These are phyloP conservation scores for Mylabris phalerata DNA, from an alignment of 1,140 invertebrate genomes.

Conservation along the genomic window DNA sequence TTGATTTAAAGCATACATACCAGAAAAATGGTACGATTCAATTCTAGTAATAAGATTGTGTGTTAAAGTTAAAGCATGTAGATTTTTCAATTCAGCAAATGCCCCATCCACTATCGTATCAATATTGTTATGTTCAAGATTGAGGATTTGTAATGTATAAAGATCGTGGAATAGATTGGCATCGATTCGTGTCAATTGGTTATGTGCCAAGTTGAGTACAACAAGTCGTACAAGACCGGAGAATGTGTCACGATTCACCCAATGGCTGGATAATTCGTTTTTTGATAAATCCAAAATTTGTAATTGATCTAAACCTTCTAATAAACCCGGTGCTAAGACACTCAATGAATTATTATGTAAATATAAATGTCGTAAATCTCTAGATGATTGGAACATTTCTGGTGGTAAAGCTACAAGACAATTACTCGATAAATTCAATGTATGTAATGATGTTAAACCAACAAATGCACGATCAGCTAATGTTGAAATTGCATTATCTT, in stretches of 20 bases:
- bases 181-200: slow-evolving; percentile 63
- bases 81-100: slow-evolving; percentile 65
- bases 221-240: slow-evolving; percentile 63
- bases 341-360: slow-evolving; percentile 74
- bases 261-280: slow-evolving; percentile 71
- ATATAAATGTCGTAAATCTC: slow-evolving; percentile 62
- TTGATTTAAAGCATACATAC: slow-evolving; percentile 64
- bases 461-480: slow-evolving; percentile 64
- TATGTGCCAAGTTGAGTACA: slow-evolving; percentile 68
- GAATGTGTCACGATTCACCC: slow-evolving; percentile 73
- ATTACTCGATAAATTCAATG: slow-evolving; percentile 72
- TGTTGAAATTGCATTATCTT: slow-evolving; percentile 66
- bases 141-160: slow-evolving; percentile 67
- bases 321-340: slow-evolving; percentile 65
- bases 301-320: slow-evolving; percentile 68
- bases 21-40: slow-evolving; percentile 61
- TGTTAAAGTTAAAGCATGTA: slow-evolving; percentile 67
- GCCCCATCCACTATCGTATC: slow-evolving; percentile 63
- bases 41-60: slow-evolving; percentile 65
- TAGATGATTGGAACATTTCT: slow-evolving; percentile 62
- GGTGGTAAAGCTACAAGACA: slow-evolving; percentile 65
- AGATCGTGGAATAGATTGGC: slow-evolving; percentile 66
- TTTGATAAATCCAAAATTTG: slow-evolving; percentile 68
- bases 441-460: slow-evolving; percentile 57
- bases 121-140: slow-evolving; percentile 70